A percentile compares a stretch with the other conserved stretches of the same genome.
Conservation (phyloP, 2,113 vertebrate genomes). For the Helogale parvula region DNA sequence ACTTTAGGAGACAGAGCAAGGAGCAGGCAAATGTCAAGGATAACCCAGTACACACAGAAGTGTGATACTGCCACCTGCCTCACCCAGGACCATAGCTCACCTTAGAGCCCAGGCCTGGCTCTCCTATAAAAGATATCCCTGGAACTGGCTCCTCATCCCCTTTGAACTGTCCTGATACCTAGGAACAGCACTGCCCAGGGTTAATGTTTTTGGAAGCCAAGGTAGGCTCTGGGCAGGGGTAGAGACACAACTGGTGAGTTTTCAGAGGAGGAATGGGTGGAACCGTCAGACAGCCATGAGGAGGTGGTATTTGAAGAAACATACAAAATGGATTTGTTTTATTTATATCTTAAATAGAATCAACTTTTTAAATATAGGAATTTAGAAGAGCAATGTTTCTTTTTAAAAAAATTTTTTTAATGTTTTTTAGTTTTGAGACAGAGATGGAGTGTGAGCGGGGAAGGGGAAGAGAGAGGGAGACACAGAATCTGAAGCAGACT, state of each 20-base stretch:
- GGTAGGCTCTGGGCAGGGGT: background rate
- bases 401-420: too few species aligned
- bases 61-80: background rate
- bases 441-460: too few species aligned
- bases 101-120: background rate
- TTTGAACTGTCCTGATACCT: background rate
- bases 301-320: background rate
- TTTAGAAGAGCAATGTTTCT: background rate
- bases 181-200: too few species aligned
- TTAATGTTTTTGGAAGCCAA: background rate
- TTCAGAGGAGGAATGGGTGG: background rate
- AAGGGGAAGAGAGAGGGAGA: too few species aligned
- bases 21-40: background rate
- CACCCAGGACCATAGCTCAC: background rate
- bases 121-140: background rate
- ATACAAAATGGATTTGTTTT: background rate
- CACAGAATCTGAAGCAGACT: too few species aligned
- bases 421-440: too few species aligned
- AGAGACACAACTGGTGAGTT: background rate
- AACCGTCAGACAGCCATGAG: background rate
- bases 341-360: background rate
- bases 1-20: background rate
- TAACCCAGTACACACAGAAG: background rate
- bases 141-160: background rate
- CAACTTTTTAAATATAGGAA: background rate